Evolutionary conservation across 2,888 invertebrate species (phyloP), one percentile per base, ranked within the genome.

Genomic region (Cenopis cana): DNA sequence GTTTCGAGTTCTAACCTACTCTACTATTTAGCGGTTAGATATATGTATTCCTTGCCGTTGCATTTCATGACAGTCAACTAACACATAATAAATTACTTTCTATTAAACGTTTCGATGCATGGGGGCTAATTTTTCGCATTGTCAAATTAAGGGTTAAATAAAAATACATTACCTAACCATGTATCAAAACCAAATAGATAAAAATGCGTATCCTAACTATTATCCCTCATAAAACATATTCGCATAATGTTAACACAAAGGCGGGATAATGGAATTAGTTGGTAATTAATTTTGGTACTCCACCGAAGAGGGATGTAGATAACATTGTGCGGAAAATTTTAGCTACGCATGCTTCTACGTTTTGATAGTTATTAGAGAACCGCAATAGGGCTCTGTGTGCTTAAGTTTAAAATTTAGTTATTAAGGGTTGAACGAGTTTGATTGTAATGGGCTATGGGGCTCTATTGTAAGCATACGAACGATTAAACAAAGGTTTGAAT

Each of bases 181-280:
- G 11, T 18, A 56, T 18, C 56, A 11, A 56, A 56, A 33, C n/a
- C 1, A 29, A 18, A 36, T 59, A 68, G 12, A 14, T 56, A 56
- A 64, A 52, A 65, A 57, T 24, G 24, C 57, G 52, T 64, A 65
- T 17, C 60, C 20, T 54, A n/a, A n/a, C n/a, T n/a, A 60, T 70
- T 65, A 55, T 70, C 65, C 49, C 55, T 71, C 65, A 71, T 71
- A 67, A 66, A 71, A 71, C 55, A 67, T 71, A 71, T 67, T 71
- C 71, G 49, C 69, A 69, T 73, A 73, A 73, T 70, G 65, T 57
- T 61, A 60, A 70, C 55, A 70, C 79, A 79, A 77, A 78, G 78
- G 79, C 77, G 77, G 80, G 79, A 81, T 87, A 87, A 88, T 85
- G 82, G 85, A 86, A 88, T 87, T 88, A 87, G 88, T 89, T 88